Evolutionary conservation across 1,140 invertebrate genomes (phyloP).

Genomic region (Gonatopus flavifemur): DNA sequence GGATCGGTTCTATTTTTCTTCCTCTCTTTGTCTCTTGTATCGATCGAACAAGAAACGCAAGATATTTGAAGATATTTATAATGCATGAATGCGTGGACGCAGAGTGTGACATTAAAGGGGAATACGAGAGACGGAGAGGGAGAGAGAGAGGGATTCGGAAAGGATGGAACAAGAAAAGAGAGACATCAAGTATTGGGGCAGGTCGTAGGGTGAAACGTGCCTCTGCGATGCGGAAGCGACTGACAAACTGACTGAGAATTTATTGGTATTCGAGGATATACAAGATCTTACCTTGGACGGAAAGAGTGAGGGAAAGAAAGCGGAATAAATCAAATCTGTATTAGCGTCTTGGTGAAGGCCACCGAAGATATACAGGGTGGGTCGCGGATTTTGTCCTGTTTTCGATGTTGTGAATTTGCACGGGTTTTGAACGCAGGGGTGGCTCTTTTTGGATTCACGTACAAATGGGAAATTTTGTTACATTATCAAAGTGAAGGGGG

Average conservation of each 20-base stretch:
- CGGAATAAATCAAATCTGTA: no score
- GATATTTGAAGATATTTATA: conserved; percentile 31
- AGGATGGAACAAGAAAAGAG: conserved; percentile 2
- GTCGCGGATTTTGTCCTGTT: no score
- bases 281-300: no score
- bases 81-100: conserved; percentile 18
- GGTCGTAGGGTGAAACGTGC: conserved; percentile 21
- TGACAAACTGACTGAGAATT: background rate
- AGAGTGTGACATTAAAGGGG: conserved; percentile 11
- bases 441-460: no score
- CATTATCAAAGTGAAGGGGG: no score
- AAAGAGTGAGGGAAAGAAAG: background rate
- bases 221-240: conserved; percentile 9
- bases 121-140: background rate
- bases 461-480: no score
- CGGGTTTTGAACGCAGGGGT: no score
- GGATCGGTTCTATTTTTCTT: background rate
- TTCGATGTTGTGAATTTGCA: no score
- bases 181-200: conserved; percentile 14
- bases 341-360: no score
- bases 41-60: conserved; percentile 20
- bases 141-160: background rate
- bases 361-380: no score
- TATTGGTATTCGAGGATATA: background rate
- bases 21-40: background rate